Evolutionary conservation across 2,888 invertebrate genomes (phyloP), one percentile per base, ranked within the genome.

Genomic region (Formica aserva): DNA sequence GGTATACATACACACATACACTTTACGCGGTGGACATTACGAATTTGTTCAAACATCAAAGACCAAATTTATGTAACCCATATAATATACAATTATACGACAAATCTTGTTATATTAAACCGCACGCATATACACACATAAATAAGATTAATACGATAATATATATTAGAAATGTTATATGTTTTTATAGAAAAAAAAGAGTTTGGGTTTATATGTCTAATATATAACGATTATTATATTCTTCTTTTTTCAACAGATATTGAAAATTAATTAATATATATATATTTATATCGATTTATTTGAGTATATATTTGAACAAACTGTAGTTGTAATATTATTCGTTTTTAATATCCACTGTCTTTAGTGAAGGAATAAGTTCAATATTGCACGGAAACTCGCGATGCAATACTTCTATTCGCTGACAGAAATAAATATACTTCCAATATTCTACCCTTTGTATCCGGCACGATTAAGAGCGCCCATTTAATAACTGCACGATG

Each of bases 401-500:
- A 60, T 6, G 77, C 57, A 63, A 60, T 26, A 62, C 29, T 22
- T 57, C 48, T 29, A 63, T 52, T 76, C 22, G 65, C 41, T 18
- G 60, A 80, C 81, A 35, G 78, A 63, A 83, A 84, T 86, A 88
- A 86, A 88, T 85, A 83, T 72, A 65, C 66, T 84, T 89, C 76
- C 88, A 83, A 84, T 88, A 88, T 86, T 76, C 74, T 62, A 18
- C 29, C 65, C 45, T 32, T 83, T 77, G 57, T 72, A 78, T 65
- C 82, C 86, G 63, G 35, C 72, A 66, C 83, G 83, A 88, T 81
- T 87, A 87, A 88, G 82, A 84, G 65, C 76, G 52, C 45, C 82
- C 82, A 84, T 85, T 87, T 89, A 87, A 87, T 89, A 89, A 89
- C 80, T 62, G 84, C 57, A 83, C 62, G 89, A 89, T 89, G 86